phyloP scores from a whole-genome alignment of 2,888 invertebrate genomes.

The Gymnoscelis rufifasciata region DNA sequence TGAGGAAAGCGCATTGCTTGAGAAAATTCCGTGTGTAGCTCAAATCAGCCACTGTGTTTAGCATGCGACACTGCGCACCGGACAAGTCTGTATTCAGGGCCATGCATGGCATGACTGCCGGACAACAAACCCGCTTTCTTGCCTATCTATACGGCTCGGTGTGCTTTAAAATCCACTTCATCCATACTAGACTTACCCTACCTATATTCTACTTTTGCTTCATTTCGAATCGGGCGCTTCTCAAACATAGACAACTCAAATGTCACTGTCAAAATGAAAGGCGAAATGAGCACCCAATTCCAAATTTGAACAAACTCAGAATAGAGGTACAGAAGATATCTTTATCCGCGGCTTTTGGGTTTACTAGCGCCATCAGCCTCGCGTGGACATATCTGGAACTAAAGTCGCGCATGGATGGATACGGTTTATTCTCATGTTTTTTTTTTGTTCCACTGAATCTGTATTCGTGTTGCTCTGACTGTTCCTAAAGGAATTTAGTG shows the following conservation, averaged over 20 bases:
- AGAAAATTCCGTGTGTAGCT: constrained; percentile 15
- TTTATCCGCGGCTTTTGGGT: neutral
- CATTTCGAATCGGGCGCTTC: no score
- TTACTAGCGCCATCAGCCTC: neutral
- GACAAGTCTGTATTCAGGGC: constrained; percentile 64
- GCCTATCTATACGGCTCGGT: constrained; percentile 73
- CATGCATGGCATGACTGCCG: constrained; percentile 49
- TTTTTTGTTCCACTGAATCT: constrained; percentile 8
- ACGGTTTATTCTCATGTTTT: constrained; percentile 8
- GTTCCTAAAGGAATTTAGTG: constrained; percentile 14
- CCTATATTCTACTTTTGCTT: neutral
- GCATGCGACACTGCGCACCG: constrained; percentile 42
- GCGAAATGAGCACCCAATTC: no score
- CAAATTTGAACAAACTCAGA: no score
- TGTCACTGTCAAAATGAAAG: no score
- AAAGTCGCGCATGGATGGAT: neutral
- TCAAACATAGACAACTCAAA: no score
- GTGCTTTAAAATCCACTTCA: constrained; percentile 46
- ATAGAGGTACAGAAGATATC: neutral
- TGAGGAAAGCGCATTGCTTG: neutral
- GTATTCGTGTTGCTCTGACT: constrained; percentile 42
- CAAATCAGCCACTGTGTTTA: constrained; percentile 65
- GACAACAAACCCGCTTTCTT: constrained; percentile 49
- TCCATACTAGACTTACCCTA: constrained; percentile 1
- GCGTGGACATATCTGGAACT: constrained; percentile 1